Conservation (phyloP, 2,888 invertebrate genomes). For the Lasioglossum malachurum region DNA sequence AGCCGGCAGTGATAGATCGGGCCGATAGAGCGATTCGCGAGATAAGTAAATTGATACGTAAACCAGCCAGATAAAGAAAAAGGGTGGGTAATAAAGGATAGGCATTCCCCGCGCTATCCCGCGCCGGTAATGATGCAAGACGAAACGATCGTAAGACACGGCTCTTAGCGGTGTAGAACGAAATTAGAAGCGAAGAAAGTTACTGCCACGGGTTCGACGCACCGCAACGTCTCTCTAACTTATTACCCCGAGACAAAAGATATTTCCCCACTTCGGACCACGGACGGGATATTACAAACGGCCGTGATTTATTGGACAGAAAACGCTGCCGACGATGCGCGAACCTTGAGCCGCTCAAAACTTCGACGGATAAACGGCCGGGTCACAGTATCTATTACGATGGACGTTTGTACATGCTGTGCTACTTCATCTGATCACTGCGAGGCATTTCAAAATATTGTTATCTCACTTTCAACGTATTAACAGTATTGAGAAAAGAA, state of each 20-base stretch:
- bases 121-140: conserved; percentile 67
- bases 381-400: background rate
- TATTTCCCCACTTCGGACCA: conserved; percentile 6
- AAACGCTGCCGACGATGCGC: conserved; percentile 15
- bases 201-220: conserved; percentile 52
- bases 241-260: conserved; percentile 52
- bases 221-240: conserved; percentile 48
- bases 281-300: conserved; percentile 38
- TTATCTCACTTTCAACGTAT: background rate
- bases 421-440: background rate
- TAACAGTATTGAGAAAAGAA: background rate
- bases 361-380: background rate
- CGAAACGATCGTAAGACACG: conserved; percentile 52
- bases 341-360: conserved; percentile 17
- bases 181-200: conserved; percentile 69
- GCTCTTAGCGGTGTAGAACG: conserved; percentile 65
- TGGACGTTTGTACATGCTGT: background rate
- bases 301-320: conserved; percentile 51
- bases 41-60: conserved; percentile 75
- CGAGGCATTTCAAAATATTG: background rate
- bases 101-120: conserved; percentile 57
- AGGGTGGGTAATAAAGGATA: conserved; percentile 66
- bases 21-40: conserved; percentile 70
- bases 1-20: conserved; percentile 63
- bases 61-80: conserved; percentile 64